These are phyloP conservation scores for Cichladusa arquata DNA, from an alignment of 2,113 vertebrate species.

Conservation along the genomic window DNA sequence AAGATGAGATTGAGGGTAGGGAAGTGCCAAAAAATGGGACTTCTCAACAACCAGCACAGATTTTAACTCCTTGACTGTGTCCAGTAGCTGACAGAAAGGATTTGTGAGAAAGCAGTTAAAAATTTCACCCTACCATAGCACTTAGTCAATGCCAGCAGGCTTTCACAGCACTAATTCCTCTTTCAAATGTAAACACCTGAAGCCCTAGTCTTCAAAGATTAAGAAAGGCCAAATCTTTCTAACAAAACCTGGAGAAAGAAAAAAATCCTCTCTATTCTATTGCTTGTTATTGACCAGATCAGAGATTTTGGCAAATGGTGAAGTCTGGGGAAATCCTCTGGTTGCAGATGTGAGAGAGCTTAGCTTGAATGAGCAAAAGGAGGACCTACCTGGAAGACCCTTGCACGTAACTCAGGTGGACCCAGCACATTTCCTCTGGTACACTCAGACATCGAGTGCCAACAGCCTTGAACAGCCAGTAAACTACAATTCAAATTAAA, in stretches of 20 bases:
- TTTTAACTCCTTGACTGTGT: not conserved
- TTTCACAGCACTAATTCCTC: not conserved
- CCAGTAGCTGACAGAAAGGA: not conserved
- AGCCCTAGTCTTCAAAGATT: not conserved
- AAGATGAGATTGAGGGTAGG: not conserved
- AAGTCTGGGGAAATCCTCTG: not conserved
- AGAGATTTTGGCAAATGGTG: not conserved
- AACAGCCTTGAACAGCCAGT: not conserved
- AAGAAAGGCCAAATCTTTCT: not conserved
- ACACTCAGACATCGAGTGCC: rapidly evolving
- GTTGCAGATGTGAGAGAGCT: rapidly evolving
- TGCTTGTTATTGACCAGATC: not conserved
- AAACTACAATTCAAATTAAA: not conserved
- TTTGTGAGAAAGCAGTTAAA: not conserved
- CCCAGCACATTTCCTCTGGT: not conserved
- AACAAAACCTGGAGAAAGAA: not conserved
- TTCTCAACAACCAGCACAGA: not conserved
- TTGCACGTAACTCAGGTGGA: not conserved
- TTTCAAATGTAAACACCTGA: not conserved
- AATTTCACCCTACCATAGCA: not conserved
- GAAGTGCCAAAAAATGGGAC: not conserved
- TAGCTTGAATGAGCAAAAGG: not conserved
- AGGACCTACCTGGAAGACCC: not conserved
- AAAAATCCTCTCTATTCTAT: not conserved
- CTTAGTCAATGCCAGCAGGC: not conserved